Percentiles rank a stretch among this genome's conserved stretches.
Evolutionary conservation across 1,140 invertebrate species (phyloP).

Genomic region (Eumeta japonica): DNA sequence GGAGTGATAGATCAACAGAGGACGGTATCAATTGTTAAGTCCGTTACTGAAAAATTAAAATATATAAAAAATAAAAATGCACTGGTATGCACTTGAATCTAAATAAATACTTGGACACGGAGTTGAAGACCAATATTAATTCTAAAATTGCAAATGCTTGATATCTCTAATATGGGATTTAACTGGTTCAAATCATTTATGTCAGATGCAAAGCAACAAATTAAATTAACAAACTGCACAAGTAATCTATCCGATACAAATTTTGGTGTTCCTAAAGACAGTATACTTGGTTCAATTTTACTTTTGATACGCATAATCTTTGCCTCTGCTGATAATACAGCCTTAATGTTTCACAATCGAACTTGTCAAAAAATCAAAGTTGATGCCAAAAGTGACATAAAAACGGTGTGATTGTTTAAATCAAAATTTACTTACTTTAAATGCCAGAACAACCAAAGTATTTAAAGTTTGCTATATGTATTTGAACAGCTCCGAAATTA

Average conservation of each 20-base stretch:
- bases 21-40: neutral
- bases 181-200: neutral
- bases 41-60: too few relatives aligned
- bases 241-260: neutral
- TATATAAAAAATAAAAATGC: neutral
- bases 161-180: neutral
- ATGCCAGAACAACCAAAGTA: conserved; percentile 1
- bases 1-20: neutral
- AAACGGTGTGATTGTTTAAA: neutral
- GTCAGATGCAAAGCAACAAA: neutral
- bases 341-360: neutral
- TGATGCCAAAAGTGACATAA: neutral
- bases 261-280: neutral
- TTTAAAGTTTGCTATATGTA: too few relatives aligned
- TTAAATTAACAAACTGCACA: neutral
- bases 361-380: neutral
- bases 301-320: conserved; percentile 4
- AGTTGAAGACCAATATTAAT: neutral
- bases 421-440: conserved; percentile 1
- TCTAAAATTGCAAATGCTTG: neutral
- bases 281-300: conserved; percentile 1
- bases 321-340: conserved; percentile 4
- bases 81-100: neutral
- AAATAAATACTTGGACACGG: conserved; percentile 1
- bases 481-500: conserved; percentile 1